Evolutionary conservation across 2,113 vertebrate genomes (phyloP).

Genomic region (Prunella fulvescens): DNA sequence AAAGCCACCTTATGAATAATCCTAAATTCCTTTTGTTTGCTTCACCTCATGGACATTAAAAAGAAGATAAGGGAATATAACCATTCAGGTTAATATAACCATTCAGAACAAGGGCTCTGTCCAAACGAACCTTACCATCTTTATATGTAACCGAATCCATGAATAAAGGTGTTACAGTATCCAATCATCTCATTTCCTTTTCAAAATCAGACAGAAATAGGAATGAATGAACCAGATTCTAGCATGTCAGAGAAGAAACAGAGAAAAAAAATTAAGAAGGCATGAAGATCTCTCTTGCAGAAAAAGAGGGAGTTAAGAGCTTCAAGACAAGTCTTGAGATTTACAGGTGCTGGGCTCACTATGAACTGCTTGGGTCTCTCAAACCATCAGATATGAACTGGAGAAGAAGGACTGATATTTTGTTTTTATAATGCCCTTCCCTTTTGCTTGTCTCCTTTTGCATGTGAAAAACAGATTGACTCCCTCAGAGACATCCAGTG

Average conservation of each 20-base stretch:
- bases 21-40: accelerated
- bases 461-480: neutral
- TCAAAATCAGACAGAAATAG: neutral
- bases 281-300: neutral
- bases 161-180: neutral
- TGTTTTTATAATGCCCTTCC: neutral
- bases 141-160: neutral
- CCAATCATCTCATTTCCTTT: neutral
- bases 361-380: accelerated
- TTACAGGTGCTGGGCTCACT: neutral
- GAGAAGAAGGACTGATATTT: neutral
- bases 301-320: neutral
- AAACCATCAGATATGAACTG: neutral
- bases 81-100: accelerated
- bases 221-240: neutral
- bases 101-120: neutral
- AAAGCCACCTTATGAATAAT: neutral
- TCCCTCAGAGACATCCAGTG: neutral
- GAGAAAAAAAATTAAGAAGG: too few species aligned
- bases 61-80: neutral
- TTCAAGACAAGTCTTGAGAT: neutral
- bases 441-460: neutral
- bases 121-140: neutral
- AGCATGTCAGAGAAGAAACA: neutral
- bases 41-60: neutral